Evolutionary conservation across 2,888 invertebrate species (phyloP).

Genomic region (Poecilobothrus nobilitatus): DNA sequence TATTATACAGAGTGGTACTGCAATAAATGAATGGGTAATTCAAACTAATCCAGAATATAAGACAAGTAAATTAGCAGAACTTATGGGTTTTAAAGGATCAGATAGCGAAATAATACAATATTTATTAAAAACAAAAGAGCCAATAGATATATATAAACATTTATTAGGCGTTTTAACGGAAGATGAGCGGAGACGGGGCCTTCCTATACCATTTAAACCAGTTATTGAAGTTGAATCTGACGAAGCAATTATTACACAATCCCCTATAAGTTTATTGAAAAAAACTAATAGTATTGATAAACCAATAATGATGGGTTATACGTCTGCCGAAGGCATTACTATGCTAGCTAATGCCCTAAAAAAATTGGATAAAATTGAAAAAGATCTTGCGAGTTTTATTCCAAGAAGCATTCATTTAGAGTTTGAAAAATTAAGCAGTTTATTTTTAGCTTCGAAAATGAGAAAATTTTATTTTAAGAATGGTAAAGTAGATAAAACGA

Average conservation of each 20-base stretch:
- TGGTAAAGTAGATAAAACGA: slow-evolving; percentile 36
- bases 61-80: slow-evolving; percentile 31
- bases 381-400: slow-evolving; percentile 34
- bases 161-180: slow-evolving; percentile 27
- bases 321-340: slow-evolving; percentile 49
- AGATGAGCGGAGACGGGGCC: slow-evolving; percentile 33
- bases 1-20: slow-evolving; percentile 39
- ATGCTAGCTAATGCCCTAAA: slow-evolving; percentile 29
- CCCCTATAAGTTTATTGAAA: slow-evolving; percentile 45
- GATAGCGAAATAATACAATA: slow-evolving; percentile 23
- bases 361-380: slow-evolving; percentile 29
- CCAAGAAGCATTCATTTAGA: slow-evolving; percentile 33
- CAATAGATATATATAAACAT: slow-evolving; percentile 28
- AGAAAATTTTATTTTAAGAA: slow-evolving; percentile 45
- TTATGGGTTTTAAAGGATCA: slow-evolving; percentile 27
- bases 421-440: slow-evolving; percentile 24
- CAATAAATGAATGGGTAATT: slow-evolving; percentile 39
- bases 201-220: slow-evolving; percentile 36
- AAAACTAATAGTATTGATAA: slow-evolving; percentile 43
- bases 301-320: slow-evolving; percentile 49
- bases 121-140: slow-evolving; percentile 21
- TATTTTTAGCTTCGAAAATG: slow-evolving; percentile 29
- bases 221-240: slow-evolving; percentile 33
- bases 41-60: slow-evolving; percentile 29
- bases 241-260: slow-evolving; percentile 32